These are phyloP conservation scores for Heterohyrax brucei DNA, from an alignment of 2,797 vertebrate species.

Conservation along the genomic window DNA sequence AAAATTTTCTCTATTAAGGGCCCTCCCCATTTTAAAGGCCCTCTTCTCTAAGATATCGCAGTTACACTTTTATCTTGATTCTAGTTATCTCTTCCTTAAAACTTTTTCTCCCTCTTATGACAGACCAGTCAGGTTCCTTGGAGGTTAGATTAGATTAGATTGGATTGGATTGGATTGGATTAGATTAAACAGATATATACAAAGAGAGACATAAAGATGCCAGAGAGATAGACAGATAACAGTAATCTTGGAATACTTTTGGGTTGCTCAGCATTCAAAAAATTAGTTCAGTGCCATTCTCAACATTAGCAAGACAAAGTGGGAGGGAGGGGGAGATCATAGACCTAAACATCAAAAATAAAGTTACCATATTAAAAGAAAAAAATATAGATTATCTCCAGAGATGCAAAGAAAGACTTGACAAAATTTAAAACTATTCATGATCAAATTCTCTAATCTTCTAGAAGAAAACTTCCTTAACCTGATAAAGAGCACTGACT, in stretches of 20 bases:
- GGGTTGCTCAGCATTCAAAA: neutral
- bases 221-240: neutral
- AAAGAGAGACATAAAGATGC: too few relatives aligned
- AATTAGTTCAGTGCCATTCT: neutral
- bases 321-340: neutral
- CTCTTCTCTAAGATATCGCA: conserved; percentile 9
- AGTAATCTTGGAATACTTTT: neutral
- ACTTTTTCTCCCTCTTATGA: neutral
- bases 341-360: neutral
- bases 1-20: neutral
- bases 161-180: too few relatives aligned
- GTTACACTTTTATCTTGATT: neutral
- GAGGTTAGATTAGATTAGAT: neutral
- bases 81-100: neutral
- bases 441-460: neutral
- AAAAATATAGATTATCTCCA: neutral
- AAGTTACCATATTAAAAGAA: neutral
- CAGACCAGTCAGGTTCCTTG: neutral
- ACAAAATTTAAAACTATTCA: neutral
- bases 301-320: neutral
- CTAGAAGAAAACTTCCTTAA: neutral
- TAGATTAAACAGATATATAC: too few relatives aligned
- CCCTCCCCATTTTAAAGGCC: neutral
- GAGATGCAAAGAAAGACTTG: neutral
- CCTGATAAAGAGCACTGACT: neutral